A percentile compares a stretch with the other conserved stretches of the same genome.
These are phyloP conservation scores for Ectobius pallidus DNA, from an alignment of 2,888 invertebrate genomes.

Conservation along the genomic window DNA sequence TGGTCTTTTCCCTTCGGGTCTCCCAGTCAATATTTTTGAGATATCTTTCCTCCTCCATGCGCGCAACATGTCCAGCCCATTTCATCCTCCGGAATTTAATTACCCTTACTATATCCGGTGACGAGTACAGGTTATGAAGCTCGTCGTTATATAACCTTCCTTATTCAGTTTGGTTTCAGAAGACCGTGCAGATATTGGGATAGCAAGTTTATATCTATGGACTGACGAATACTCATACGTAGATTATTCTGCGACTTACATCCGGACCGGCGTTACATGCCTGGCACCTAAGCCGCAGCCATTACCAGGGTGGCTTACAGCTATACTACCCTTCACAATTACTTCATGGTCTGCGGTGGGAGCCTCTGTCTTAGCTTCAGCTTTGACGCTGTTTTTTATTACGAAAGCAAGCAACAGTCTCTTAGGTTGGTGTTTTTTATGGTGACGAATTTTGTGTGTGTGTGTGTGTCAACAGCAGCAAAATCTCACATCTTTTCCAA, in stretches of 20 bases:
- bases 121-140: too few relatives aligned
- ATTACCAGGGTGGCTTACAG: conserved; percentile 34
- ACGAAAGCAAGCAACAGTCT: conserved; percentile 20
- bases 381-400: conserved; percentile 15
- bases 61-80: too few relatives aligned
- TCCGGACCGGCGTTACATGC: conserved; percentile 70
- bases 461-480: too few relatives aligned
- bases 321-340: conserved; percentile 34
- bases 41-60: too few relatives aligned
- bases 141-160: too few relatives aligned
- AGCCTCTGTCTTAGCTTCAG: neutral
- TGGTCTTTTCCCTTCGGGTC: too few relatives aligned
- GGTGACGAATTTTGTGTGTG: too few relatives aligned
- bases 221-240: conserved; percentile 64
- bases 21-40: too few relatives aligned
- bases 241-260: conserved; percentile 63
- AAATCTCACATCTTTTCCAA: too few relatives aligned
- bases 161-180: conserved; percentile 56
- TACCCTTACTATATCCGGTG: too few relatives aligned
- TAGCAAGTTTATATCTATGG: conserved; percentile 67
- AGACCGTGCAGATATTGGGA: conserved; percentile 67
- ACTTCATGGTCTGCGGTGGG: conserved; percentile 35
- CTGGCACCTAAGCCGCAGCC: conserved; percentile 69
- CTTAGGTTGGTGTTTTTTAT: conserved; percentile 13
- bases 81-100: too few relatives aligned